Percentiles rank a stretch among this genome's conserved stretches.
Evolutionary conservation across 2,888 invertebrate genomes (phyloP).

Genomic region (Tanypteryx hageni): DNA sequence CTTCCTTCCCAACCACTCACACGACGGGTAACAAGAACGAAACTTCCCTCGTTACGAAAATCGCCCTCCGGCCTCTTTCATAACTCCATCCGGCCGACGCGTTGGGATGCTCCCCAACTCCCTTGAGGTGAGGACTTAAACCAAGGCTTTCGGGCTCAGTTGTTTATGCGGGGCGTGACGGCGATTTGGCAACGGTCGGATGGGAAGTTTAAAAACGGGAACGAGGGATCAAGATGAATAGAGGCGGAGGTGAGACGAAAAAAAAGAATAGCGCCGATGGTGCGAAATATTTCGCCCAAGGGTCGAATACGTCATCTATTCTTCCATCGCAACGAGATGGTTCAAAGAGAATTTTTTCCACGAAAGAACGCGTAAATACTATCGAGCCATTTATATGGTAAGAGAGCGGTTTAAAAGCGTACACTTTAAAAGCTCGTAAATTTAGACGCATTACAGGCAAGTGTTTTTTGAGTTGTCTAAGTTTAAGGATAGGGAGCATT

Average conservation of each 20-base stretch:
- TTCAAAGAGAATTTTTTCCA: neutral
- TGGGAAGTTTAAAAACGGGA: neutral
- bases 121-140: neutral
- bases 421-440: too few species aligned
- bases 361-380: neutral
- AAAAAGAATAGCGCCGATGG: neutral
- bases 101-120: neutral
- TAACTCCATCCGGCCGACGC: neutral
- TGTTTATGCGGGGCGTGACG: neutral
- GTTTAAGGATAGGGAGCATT: neutral
- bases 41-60: conserved; percentile 6
- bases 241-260: neutral
- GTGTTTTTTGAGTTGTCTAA: neutral
- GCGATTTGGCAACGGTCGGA: neutral
- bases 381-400: neutral
- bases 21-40: neutral
- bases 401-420: neutral
- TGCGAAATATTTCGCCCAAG: neutral
- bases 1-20: too few species aligned
- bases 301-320: neutral
- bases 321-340: neutral
- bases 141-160: neutral
- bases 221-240: neutral
- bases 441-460: neutral
- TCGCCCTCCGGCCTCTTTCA: neutral